phyloP scores from a whole-genome alignment of 2,888 invertebrate species.

The Eupithecia tripunctaria region DNA sequence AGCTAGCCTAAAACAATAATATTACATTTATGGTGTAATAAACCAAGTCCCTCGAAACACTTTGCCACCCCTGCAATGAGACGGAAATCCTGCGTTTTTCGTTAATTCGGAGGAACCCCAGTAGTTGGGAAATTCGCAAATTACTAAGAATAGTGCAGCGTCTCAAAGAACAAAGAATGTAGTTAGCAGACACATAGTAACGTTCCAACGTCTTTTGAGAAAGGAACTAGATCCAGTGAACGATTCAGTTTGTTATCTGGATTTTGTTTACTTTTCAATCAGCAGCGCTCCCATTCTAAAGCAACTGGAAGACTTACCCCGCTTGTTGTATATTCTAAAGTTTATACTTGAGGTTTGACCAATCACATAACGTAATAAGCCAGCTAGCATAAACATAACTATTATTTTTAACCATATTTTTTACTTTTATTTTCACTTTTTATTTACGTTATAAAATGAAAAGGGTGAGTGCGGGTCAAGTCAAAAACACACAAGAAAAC shows the following conservation, averaged over 20 bases:
- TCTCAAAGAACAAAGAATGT: constrained; percentile 10
- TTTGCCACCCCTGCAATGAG: constrained; percentile 19
- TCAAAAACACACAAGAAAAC: too few relatives aligned
- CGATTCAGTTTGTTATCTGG: neutral
- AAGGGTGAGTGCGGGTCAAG: too few relatives aligned
- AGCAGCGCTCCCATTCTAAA: neutral
- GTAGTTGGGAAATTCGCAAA: constrained; percentile 56
- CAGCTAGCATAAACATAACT: too few relatives aligned
- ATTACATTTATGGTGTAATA: constrained; percentile 18
- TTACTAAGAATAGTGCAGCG: constrained; percentile 53
- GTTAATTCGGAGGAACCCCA: constrained; percentile 44
- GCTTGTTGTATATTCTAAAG: neutral
- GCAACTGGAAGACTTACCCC: neutral
- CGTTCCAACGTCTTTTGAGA: neutral
- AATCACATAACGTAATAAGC: neutral
- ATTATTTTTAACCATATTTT: too few relatives aligned
- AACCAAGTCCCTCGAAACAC: constrained; percentile 4
- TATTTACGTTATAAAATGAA: too few relatives aligned
- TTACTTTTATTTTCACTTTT: too few relatives aligned
- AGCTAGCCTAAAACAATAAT: constrained; percentile 13
- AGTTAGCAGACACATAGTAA: neutral
- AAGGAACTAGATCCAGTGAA: neutral
- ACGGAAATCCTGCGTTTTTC: constrained; percentile 30
- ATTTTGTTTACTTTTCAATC: neutral
- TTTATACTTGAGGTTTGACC: neutral